Conservation (phyloP, 2,797 vertebrate species). For the Gila robusta region DNA sequence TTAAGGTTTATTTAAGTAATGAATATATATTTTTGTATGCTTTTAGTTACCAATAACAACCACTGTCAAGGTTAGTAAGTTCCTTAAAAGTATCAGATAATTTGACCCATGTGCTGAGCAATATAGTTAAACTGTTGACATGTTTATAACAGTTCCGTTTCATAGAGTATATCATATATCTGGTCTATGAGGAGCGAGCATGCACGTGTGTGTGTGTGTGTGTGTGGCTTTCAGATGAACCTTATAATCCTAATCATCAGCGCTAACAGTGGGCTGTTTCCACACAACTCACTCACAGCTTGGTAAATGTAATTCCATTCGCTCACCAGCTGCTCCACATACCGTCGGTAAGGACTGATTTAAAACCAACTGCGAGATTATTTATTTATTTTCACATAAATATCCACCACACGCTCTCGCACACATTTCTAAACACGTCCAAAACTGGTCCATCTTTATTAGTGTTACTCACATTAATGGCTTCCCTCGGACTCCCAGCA, state of each 20-base stretch:
- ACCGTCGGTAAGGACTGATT: conserved; percentile 40
- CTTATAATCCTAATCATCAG: conserved; percentile 48
- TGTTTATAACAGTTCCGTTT: not conserved
- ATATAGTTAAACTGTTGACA: not conserved
- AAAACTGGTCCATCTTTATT: conserved; percentile 53
- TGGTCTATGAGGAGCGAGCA: not conserved
- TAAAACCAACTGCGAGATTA: conserved; percentile 38
- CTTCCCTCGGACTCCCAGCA: conserved; percentile 52
- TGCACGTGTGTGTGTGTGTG: not conserved
- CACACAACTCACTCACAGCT: conserved; percentile 51
- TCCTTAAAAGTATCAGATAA: not conserved
- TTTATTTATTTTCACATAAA: conserved; percentile 63
- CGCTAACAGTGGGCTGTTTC: conserved; percentile 45
- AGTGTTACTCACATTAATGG: conserved; percentile 29
- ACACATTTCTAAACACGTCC: conserved; percentile 36
- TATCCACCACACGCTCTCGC: conserved; percentile 14
- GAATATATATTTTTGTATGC: not conserved
- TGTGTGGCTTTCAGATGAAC: conserved; percentile 6
- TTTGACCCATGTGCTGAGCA: not conserved
- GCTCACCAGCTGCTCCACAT: conserved; percentile 55
- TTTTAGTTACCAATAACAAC: not conserved
- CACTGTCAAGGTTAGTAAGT: not conserved
- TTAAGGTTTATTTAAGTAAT: not conserved
- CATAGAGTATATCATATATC: not conserved
- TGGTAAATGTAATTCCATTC: conserved; percentile 44